Conservation (phyloP, 2,113 vertebrate species). For the Oreochromis niloticus region DNA sequence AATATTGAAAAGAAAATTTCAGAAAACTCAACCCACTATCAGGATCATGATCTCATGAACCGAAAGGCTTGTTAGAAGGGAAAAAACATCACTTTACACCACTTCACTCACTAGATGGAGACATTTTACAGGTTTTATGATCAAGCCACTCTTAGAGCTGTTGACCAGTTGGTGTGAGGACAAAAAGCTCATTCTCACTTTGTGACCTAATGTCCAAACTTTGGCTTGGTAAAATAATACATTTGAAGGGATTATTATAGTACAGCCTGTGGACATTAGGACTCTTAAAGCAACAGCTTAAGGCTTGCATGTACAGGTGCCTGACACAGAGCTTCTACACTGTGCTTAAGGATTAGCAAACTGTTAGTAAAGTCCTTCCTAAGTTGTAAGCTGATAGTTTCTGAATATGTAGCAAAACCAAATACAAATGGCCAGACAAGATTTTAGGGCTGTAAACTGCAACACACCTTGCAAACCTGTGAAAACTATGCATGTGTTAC, state of each 20-base stretch:
- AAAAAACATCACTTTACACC: accelerated
- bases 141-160: not conserved
- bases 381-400: not conserved
- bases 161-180: not conserved
- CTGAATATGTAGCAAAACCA: not conserved
- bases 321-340: not conserved
- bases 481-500: not conserved
- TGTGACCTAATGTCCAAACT: not conserved
- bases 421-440: not conserved
- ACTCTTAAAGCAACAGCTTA: not conserved
- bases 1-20: not conserved
- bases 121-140: slow-evolving; percentile 13
- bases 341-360: not conserved
- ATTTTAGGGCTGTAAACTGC: not conserved
- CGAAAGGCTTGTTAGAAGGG: not conserved
- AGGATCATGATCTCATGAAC: not conserved
- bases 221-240: not conserved
- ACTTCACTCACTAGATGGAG: slow-evolving; percentile 51
- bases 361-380: not conserved
- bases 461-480: not conserved
- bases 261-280: not conserved
- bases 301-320: not conserved
- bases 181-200: not conserved
- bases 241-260: not conserved
- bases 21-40: not conserved